phyloP scores from a whole-genome alignment of 35 echinoderm and acorn worm genomes.

The Eucidaris tribuloides region DNA sequence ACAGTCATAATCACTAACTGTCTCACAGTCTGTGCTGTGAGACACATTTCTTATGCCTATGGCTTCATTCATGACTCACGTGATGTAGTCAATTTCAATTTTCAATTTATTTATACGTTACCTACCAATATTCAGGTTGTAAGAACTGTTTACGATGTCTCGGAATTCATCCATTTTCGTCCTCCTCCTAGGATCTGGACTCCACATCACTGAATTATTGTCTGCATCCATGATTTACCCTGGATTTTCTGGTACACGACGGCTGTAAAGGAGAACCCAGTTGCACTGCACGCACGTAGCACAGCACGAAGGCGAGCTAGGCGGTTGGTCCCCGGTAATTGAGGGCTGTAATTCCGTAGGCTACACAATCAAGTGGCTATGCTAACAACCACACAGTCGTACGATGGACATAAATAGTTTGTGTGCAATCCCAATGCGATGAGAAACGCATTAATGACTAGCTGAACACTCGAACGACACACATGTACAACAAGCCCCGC shows the following conservation, averaged over 20 bases:
- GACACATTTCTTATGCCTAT: background rate
- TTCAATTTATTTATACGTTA: background rate
- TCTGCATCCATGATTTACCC: background rate
- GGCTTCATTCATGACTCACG: too few species aligned
- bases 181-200: constrained; percentile 25
- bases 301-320: background rate
- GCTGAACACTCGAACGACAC: too few species aligned
- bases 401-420: background rate
- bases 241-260: background rate
- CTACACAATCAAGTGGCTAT: background rate
- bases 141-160: constrained; percentile 42
- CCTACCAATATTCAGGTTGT: constrained; percentile 56
- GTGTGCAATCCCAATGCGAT: too few species aligned
- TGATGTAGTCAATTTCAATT: background rate
- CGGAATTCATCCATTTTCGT: constrained; percentile 69
- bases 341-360: background rate
- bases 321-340: background rate
- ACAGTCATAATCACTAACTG: background rate
- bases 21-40: background rate
- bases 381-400: background rate
- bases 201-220: constrained; percentile 38
- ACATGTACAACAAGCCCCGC: too few species aligned
- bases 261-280: background rate
- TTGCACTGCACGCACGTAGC: background rate
- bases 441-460: too few species aligned